Conservation (phyloP, 1,140 invertebrate genomes). For the Linepithema humile region DNA sequence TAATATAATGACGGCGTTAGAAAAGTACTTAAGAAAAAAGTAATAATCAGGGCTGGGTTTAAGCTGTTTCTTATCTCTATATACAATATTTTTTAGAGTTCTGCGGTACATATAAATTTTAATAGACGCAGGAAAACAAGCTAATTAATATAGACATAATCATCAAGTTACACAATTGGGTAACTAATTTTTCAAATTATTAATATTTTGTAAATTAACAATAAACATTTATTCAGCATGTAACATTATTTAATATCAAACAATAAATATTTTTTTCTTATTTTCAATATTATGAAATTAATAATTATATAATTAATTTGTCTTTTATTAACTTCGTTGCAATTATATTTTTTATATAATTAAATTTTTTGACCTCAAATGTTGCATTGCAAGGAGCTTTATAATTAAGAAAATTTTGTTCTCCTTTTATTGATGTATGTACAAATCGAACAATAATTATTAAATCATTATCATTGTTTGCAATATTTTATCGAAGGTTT, state of each 20-base stretch:
- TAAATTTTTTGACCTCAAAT: too few relatives aligned
- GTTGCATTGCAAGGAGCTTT: too few relatives aligned
- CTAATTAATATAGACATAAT: neutral
- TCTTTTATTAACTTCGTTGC: too few relatives aligned
- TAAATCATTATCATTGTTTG: too few relatives aligned
- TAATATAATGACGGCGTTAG: slow-evolving; percentile 3
- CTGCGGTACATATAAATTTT: neutral
- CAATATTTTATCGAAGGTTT: neutral
- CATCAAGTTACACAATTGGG: neutral
- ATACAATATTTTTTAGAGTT: neutral
- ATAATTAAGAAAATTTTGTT: too few relatives aligned
- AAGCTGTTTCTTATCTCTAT: neutral
- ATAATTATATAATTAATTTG: neutral
- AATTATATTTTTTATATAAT: too few relatives aligned
- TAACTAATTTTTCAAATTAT: neutral
- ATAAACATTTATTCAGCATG: neutral
- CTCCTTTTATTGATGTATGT: too few relatives aligned
- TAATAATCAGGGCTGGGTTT: slow-evolving; percentile 1
- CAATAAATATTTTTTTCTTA: neutral
- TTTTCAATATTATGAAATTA: neutral
- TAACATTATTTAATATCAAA: too few relatives aligned
- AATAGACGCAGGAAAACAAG: neutral
- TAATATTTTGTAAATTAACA: neutral
- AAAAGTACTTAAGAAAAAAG: slow-evolving; percentile 54
- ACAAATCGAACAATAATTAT: too few relatives aligned